Evolutionary conservation across 2,888 invertebrate species (phyloP).

Genomic region (Drosophila demipolita): DNA sequence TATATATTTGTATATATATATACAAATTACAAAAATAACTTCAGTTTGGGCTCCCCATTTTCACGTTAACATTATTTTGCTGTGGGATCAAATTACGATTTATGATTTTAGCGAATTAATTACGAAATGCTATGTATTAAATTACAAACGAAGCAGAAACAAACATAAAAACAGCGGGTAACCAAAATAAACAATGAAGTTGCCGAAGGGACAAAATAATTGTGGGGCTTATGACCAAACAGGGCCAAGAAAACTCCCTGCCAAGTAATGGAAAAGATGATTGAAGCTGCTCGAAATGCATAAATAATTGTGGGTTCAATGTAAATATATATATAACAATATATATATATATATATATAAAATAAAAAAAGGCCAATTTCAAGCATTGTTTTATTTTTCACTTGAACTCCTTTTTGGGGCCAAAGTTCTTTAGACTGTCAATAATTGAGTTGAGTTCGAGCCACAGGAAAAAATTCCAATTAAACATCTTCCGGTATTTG

Average conservation of each 20-base stretch:
- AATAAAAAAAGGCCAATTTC: conserved; percentile 32
- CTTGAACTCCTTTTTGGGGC: conserved; percentile 45
- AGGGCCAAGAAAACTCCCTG: conserved; percentile 28
- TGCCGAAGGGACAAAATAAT: conserved; percentile 9
- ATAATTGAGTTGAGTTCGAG: conserved; percentile 51
- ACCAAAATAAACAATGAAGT: conserved; percentile 44
- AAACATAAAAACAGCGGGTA: conserved; percentile 27
- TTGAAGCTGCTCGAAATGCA: conserved; percentile 57
- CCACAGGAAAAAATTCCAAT: conserved; percentile 63
- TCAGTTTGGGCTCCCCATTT: conserved; percentile 14
- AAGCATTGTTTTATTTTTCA: conserved; percentile 43
- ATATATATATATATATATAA: background rate
- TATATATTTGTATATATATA: background rate
- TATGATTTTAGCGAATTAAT: conserved; percentile 65
- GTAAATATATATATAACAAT: background rate
- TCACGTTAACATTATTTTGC: conserved; percentile 32
- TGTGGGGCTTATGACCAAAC: conserved; percentile 25
- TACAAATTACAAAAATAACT: conserved; percentile 25
- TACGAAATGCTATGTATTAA: conserved; percentile 64
- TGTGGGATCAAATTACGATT: conserved; percentile 56
- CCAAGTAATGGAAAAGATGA: conserved; percentile 57
- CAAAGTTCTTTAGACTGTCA: conserved; percentile 39
- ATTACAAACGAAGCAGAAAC: conserved; percentile 50
- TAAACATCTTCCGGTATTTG: conserved; percentile 78
- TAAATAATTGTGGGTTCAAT: conserved; percentile 45